Percentiles rank a stretch among this genome's conserved stretches.
These are phyloP conservation scores for Aramus guarauna DNA, from an alignment of 2,113 vertebrate genomes.

Conservation along the genomic window DNA sequence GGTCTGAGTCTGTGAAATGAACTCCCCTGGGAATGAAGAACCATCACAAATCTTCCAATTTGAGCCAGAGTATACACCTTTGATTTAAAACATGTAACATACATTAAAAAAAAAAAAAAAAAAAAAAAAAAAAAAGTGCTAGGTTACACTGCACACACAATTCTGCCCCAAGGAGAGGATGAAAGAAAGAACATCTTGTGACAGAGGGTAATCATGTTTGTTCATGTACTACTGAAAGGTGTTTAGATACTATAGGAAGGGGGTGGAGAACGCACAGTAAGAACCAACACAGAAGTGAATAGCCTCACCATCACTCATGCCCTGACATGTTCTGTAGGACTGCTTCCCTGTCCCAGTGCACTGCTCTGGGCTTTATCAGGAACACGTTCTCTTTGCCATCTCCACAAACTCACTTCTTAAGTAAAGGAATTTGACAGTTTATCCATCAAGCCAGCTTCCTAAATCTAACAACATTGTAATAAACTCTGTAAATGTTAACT, in stretches of 20 bases:
- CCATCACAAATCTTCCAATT: neutral
- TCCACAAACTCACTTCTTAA: neutral
- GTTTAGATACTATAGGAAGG: neutral
- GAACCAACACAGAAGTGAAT: neutral
- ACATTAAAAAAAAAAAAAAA: neutral
- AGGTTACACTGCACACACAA: neutral
- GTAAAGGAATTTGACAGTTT: neutral
- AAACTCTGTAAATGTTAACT: neutral
- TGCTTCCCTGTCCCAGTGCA: neutral
- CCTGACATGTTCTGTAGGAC: neutral
- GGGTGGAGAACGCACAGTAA: neutral
- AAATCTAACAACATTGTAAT: neutral
- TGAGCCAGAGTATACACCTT: neutral
- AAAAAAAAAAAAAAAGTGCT: neutral
- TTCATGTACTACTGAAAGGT: conserved; percentile 16
- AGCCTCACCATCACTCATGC: neutral
- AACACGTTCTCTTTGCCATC: neutral
- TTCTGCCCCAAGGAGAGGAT: conserved; percentile 17
- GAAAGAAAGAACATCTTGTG: conserved; percentile 44
- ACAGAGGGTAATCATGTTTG: conserved; percentile 32
- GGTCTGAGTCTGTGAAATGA: neutral
- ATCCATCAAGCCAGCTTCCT: neutral
- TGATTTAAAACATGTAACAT: neutral
- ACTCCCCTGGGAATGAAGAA: neutral
- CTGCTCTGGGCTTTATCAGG: neutral